Evolutionary conservation across 2,888 invertebrate species (phyloP).

Genomic region (Drosophila emarginata): DNA sequence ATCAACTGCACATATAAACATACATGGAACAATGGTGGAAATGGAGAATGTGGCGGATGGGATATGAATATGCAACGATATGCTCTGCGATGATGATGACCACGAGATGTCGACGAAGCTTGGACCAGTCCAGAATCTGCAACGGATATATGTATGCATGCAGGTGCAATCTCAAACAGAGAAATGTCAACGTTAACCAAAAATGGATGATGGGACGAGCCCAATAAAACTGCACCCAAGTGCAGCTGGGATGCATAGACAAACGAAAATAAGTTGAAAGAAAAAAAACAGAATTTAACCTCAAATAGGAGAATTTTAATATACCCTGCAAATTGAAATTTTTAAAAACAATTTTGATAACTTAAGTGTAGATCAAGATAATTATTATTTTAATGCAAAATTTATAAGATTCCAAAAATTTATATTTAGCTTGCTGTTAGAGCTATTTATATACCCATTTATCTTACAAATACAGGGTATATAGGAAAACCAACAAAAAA

Average conservation of each 20-base stretch:
- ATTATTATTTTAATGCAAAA: too few relatives aligned
- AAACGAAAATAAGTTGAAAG: neutral
- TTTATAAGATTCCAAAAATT: too few relatives aligned
- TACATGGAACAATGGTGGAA: conserved; percentile 51
- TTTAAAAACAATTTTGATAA: too few relatives aligned
- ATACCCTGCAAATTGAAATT: neutral
- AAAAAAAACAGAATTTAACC: neutral
- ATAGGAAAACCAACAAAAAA: neutral
- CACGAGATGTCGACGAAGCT: conserved; percentile 43
- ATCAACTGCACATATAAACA: conserved; percentile 36
- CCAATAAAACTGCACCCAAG: conserved; percentile 66
- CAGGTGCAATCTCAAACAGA: conserved; percentile 71
- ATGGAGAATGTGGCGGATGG: conserved; percentile 17
- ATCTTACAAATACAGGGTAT: neutral
- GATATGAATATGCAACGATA: conserved; percentile 68
- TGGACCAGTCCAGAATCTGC: conserved; percentile 22
- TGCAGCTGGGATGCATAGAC: conserved; percentile 50
- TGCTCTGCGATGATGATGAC: conserved; percentile 56
- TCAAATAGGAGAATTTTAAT: neutral
- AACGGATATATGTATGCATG: conserved; percentile 62
- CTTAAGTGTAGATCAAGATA: too few relatives aligned
- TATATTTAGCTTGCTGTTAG: too few relatives aligned
- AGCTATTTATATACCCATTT: neutral
- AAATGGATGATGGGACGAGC: conserved; percentile 41
- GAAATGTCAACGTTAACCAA: conserved; percentile 55